phyloP scores from a whole-genome alignment of 2,888 invertebrate genomes.

The Hypercompe scribonia region DNA sequence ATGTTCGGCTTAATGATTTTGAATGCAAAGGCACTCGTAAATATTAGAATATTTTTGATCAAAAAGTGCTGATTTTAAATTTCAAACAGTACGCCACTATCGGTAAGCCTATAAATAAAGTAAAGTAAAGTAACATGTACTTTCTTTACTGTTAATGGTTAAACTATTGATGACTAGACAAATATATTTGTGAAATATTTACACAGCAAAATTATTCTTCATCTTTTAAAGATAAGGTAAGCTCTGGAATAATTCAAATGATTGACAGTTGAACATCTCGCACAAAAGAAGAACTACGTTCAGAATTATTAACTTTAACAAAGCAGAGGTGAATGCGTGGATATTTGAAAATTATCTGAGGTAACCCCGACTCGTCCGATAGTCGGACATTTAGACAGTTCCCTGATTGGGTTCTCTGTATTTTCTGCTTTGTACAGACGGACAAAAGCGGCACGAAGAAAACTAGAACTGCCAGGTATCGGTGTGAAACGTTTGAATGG shows the following conservation, averaged over 20 bases:
- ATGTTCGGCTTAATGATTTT: too few relatives aligned
- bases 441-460: constrained; percentile 65
- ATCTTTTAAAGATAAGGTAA: too few relatives aligned
- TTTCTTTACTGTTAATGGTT: background rate
- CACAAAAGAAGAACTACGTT: constrained; percentile 24
- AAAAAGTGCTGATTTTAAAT: background rate
- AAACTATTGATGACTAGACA: background rate
- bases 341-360: constrained; percentile 50
- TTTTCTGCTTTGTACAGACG: constrained; percentile 61
- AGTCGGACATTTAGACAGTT: constrained; percentile 68
- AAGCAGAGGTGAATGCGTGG: constrained; percentile 36
- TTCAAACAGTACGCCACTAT: background rate
- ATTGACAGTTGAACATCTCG: constrained; percentile 14
- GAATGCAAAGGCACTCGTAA: background rate
- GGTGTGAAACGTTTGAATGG: constrained; percentile 64
- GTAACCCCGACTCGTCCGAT: constrained; percentile 52
- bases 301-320: constrained; percentile 26
- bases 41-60: background rate
- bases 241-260: background rate
- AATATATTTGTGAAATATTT: background rate
- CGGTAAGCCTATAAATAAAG: too few relatives aligned
- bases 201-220: background rate
- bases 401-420: constrained; percentile 71
- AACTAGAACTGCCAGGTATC: constrained; percentile 59
- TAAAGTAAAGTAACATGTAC: background rate